phyloP scores from a whole-genome alignment of 53 echinoderm and acorn worm species.

The Apostichopus leukothele region DNA sequence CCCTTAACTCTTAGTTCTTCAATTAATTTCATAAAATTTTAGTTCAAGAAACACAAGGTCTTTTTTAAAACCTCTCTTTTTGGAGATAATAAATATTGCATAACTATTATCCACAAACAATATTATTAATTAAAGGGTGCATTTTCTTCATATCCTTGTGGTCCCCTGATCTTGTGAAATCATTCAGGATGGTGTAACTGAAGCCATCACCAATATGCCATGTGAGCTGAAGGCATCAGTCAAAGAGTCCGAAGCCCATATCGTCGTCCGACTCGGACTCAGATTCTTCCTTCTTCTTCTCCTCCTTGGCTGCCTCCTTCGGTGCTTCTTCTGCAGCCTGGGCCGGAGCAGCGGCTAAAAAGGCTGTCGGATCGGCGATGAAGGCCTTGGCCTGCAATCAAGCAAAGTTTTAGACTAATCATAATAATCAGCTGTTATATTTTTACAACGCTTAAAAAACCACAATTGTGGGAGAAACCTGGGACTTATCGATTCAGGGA shows the following conservation, averaged over 20 bases:
- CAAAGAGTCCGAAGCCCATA: constrained; percentile 99
- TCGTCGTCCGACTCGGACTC: constrained; percentile 92
- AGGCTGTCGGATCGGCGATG: constrained; percentile 89
- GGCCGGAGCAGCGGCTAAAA: constrained; percentile 75
- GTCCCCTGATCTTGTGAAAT: background rate
- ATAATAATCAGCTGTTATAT: too few species aligned
- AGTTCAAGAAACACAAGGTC: too few species aligned
- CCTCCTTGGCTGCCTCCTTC: constrained; percentile 54
- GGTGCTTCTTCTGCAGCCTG: constrained; percentile 55
- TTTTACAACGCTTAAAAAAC: too few species aligned
- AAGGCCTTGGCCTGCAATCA: constrained; percentile 75
- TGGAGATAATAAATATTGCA: too few species aligned
- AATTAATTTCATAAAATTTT: background rate
- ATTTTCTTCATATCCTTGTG: background rate
- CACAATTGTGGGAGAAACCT: too few species aligned
- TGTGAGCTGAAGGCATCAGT: constrained; percentile 50
- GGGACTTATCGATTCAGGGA: too few species aligned
- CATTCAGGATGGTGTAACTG: background rate
- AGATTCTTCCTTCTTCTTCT: constrained; percentile 61
- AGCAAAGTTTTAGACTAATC: background rate
- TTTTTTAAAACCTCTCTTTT: too few species aligned
- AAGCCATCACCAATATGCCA: background rate
- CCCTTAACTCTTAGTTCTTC: background rate
- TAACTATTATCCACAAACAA: too few species aligned
- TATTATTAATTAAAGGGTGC: too few species aligned